These are phyloP conservation scores for Holothuria leucospilota DNA, from an alignment of 53 echinoderm and acorn worm species.

Conservation along the genomic window DNA sequence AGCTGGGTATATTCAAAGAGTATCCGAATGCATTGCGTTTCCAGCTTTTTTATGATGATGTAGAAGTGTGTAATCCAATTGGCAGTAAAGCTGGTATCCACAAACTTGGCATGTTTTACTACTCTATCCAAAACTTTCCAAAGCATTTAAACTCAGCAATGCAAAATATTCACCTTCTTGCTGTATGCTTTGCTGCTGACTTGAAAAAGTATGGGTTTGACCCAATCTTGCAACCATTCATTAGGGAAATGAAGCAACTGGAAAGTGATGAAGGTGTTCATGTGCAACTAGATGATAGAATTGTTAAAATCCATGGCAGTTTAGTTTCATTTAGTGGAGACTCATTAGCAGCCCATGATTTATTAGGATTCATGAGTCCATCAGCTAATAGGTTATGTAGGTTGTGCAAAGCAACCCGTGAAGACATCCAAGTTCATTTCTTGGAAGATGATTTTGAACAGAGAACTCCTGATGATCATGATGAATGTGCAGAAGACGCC, in stretches of 20 bases:
- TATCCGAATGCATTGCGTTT: slow-evolving; percentile 54
- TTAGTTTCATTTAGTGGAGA: slow-evolving; percentile 58
- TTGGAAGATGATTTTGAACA: slow-evolving; percentile 51
- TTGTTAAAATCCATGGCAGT: too few relatives aligned
- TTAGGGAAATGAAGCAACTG: slow-evolving; percentile 63
- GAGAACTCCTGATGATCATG: too few relatives aligned
- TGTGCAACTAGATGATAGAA: too few relatives aligned
- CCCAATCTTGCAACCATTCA: slow-evolving; percentile 59
- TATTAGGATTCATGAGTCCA: slow-evolving; percentile 67
- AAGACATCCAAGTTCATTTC: slow-evolving; percentile 44
- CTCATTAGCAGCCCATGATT: slow-evolving; percentile 63
- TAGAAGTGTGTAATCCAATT: slow-evolving; percentile 63
- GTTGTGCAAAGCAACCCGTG: slow-evolving; percentile 46
- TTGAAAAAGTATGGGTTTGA: slow-evolving; percentile 71
- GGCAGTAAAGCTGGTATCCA: slow-evolving; percentile 60
- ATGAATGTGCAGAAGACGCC: slow-evolving; percentile 29
- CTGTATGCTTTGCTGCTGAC: slow-evolving; percentile 50
- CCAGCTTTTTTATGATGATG: slow-evolving; percentile 71
- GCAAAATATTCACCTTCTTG: slow-evolving; percentile 60
- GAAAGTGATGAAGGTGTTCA: slow-evolving; percentile 51
- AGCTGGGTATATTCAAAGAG: slow-evolving; percentile 58
- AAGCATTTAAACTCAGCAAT: slow-evolving; percentile 45
- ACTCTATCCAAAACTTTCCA: slow-evolving; percentile 66
- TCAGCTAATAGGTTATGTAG: slow-evolving; percentile 62
- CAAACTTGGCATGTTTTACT: slow-evolving; percentile 67